Base-by-base conservation (phyloP, 2,113 vertebrate genomes). In the Chloebia gouldiae region DNA sequence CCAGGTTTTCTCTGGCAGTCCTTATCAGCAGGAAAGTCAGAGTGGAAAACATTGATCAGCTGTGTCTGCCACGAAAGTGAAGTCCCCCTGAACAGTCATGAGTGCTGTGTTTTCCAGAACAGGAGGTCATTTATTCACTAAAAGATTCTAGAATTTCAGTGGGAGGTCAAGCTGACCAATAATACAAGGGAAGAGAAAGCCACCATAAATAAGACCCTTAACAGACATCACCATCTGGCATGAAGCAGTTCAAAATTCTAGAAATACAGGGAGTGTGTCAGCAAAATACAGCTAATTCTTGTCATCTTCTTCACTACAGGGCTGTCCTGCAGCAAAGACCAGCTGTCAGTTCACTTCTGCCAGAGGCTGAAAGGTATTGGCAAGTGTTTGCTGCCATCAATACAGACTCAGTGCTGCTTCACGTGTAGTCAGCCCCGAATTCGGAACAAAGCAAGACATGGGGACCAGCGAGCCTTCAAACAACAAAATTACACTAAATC, bases 381-480 rank as follows among this genome's bases (percentile, higher is more conserved):
- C 49, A 99, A 98, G 91, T 99, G 99, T 76, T 91, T 97, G 19
- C 73, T 99, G 92, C 97, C 96, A 2, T 98, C 98, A 0, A 97
- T 99, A 94, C 98, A 97, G 86, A 98, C 85, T 81, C 98, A 98
- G 96, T 99, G 99, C 97, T 99, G 99, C 94, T 83, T 97, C 96
- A 99, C 99, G 0, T 99, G 99, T 91, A 81, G 77, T 14, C 94
- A 95, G 44, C 96, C 88, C 39, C 93, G 49, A 14, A 16, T 64
- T 40, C 25, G 3, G 54, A 91, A 65, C 24, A 84, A 95, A 85
- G 82, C 53, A 69, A 81, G 96, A 93, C 73, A 77, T 1, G 84
- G 81, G 80, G 96, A 92, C 80, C 95, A 37, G 27, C 88, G 8
- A 65, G 39, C 31, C 20, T 78, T 91, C 80, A 92, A 78, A 76